Evolutionary conservation across 2,888 invertebrate species (phyloP), one percentile per base, ranked within the genome.

Genomic region (Shargacucullia verbasci): DNA sequence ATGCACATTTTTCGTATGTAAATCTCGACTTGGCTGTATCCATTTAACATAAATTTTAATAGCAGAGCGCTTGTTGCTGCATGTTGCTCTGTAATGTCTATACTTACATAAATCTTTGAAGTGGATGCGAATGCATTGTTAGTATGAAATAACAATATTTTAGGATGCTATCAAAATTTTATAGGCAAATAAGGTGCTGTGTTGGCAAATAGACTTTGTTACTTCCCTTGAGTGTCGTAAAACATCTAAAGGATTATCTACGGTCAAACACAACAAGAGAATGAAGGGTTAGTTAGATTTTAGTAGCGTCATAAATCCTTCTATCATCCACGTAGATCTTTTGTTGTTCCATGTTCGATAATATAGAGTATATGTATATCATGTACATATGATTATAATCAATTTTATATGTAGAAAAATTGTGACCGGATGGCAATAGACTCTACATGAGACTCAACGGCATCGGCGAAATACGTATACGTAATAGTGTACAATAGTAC

Each of bases 1-100:
- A 9, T 29, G 29, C 29, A 29, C 73, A 71, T 78, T 76, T 80
- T 72, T 73, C 57, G 67, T 55, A 61, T 72, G 69, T 67, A 70
- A 70, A 79, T 76, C 56, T 25, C 12, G 11, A 57, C 67, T 60
- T 60, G 45, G 47, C 44, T 61, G 63, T 64, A 53, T 54, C 65
- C 25, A 46, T 55, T 76, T 63, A 46, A 63, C 66, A 70, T 72
- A 59, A 54, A 72, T 73, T 70, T 59, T 66, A 72, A 68, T 68
- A 45, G 33, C 13, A 45, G 25, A 37, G 40, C 47, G 49, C 54
- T 59, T 56, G 37, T 45, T 50, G 7, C 13, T 41, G 38, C 50
- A 27, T 48, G 41, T 61, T 60, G 41, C 47, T 65, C 20, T 47
- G 27, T 52, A 35, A 58, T 46, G 35, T 54, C 40, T 20, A 20